Percentiles rank a stretch among this genome's conserved stretches.
Evolutionary conservation across 2,113 vertebrate genomes (phyloP).

Genomic region (Takifugu flavidus): DNA sequence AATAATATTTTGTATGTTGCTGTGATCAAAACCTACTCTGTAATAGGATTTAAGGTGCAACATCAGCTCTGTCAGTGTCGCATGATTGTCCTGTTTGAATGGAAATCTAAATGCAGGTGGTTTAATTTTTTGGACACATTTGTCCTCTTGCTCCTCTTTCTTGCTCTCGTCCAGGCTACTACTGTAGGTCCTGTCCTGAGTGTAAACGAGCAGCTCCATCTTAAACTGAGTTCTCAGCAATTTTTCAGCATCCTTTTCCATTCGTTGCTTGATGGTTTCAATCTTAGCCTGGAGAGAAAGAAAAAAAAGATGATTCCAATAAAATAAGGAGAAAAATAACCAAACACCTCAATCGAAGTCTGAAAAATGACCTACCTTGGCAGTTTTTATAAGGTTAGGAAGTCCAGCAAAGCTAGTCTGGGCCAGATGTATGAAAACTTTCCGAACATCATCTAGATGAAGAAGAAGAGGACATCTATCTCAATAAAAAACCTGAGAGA

Average conservation of each 20-base stretch:
- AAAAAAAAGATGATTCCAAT: background rate
- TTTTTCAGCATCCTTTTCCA: constrained; percentile 64
- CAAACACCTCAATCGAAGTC: background rate
- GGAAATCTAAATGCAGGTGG: background rate
- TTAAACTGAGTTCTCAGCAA: constrained; percentile 79
- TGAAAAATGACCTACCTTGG: constrained; percentile 54
- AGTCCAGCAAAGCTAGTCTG: constrained; percentile 61
- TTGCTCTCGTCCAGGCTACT: constrained; percentile 23
- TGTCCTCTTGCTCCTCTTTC: accelerated
- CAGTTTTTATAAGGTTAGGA: constrained; percentile 69
- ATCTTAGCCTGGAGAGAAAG: constrained; percentile 73
- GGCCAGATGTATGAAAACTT: constrained; percentile 64
- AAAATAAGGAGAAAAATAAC: background rate
- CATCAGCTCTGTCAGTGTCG: constrained; percentile 59
- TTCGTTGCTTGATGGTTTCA: constrained; percentile 71
- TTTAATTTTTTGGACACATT: too few relatives aligned
- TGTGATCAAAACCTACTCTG: constrained; percentile 44
- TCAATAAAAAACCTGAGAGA: background rate
- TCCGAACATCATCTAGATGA: constrained; percentile 61
- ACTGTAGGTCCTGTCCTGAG: constrained; percentile 80
- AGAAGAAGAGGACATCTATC: constrained; percentile 6
- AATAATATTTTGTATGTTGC: background rate
- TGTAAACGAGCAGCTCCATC: constrained; percentile 85
- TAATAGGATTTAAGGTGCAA: constrained; percentile 67
- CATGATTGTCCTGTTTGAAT: background rate